Conservation (phyloP, 2,888 invertebrate species). For the Leptarthrus brevirostris region DNA sequence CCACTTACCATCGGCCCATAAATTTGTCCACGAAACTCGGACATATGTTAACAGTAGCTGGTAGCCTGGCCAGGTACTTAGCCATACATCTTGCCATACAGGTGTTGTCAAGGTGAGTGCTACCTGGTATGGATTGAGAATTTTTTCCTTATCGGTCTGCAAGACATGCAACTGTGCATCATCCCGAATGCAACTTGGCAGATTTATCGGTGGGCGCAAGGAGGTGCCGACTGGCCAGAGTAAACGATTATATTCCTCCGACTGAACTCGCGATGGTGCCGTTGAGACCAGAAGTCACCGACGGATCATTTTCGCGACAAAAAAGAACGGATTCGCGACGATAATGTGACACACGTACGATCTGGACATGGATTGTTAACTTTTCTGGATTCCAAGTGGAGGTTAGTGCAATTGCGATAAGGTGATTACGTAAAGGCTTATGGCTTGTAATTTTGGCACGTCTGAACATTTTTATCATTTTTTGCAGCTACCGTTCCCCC, state of each 20-base stretch:
- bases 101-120: slow-evolving; percentile 33
- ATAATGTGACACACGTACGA: slow-evolving; percentile 32
- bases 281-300: slow-evolving; percentile 37
- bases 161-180: slow-evolving; percentile 30
- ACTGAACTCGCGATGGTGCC: too few species aligned
- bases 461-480: background rate
- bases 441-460: slow-evolving; percentile 34
- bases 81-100: slow-evolving; percentile 41
- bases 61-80: slow-evolving; percentile 11
- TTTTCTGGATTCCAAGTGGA: slow-evolving; percentile 5
- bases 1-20: background rate
- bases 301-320: slow-evolving; percentile 3
- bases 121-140: slow-evolving; percentile 17
- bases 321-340: slow-evolving; percentile 12
- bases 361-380: background rate
- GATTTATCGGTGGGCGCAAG: slow-evolving; percentile 41
- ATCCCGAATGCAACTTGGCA: slow-evolving; percentile 23
- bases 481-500: background rate
- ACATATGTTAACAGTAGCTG: slow-evolving; percentile 45
- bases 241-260: too few species aligned
- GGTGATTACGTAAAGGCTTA: slow-evolving; percentile 6
- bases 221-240: slow-evolving; percentile 47
- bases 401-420: slow-evolving; percentile 8
- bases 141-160: slow-evolving; percentile 32
- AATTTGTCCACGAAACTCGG: slow-evolving; percentile 46